Base-by-base conservation (phyloP, 2,888 invertebrate species). In the Microchrysa polita region DNA sequence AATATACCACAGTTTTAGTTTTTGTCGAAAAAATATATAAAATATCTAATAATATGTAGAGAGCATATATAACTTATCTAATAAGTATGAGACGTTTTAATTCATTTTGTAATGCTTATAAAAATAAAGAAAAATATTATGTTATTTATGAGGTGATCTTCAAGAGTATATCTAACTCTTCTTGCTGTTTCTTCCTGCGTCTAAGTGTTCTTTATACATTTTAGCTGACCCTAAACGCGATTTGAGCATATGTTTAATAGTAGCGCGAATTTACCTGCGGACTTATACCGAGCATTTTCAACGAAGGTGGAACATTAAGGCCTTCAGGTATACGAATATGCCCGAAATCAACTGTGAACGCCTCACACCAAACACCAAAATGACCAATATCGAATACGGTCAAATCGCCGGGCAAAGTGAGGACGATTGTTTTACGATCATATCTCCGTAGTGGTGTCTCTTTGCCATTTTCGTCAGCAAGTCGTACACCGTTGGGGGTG, bases 341-440 rank as follows among this genome's bases (percentile, higher is more conserved):
- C 0, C 95, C 96, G 83, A 96, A 97, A 87, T 96, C 93, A 61
- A 96, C 95, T 59, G 94, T 92, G 87, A 95, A 96, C 5, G 94
- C 93, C 83, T 95, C 95, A 83, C 96, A 96, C 95, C 96, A 96
- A 76, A 96, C 91, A 23, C 93, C 94, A 84, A 97, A 94, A 87
- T 95, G 94, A 1, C 95, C 96, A 82, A 96, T 93, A 85, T 96
- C 95, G 83, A 95, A 95, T 65, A 96, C 90, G 4, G 96, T 96
- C 81, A 96, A 86, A 81, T 95, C 95, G 77, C 92, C 93, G 0
- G 96, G 96, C 76, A 97, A 86, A 0, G 95, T 95, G 44, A 97
- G 87, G 9, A 96, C 96, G 80, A 97, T 91, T 61, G 95, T 95
- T 86, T 96, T 95, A 78, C 89, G 88, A 83, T 93, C 92, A 84